phyloP scores from a whole-genome alignment of 2,888 invertebrate genomes.

The Sesia apiformis region DNA sequence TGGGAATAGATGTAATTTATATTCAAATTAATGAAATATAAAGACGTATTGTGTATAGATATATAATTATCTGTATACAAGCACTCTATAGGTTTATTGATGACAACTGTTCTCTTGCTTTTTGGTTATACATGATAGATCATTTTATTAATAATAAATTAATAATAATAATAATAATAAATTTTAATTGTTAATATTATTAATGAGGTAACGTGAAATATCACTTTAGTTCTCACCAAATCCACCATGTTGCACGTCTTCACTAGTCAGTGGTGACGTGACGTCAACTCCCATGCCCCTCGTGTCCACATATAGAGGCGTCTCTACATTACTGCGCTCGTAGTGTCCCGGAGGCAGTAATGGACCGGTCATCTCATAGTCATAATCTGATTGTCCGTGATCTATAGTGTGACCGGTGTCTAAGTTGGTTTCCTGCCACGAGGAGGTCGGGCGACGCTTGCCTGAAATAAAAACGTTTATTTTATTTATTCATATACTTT shows the following conservation, averaged over 20 bases:
- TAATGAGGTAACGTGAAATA: too few relatives aligned
- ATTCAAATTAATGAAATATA: too few relatives aligned
- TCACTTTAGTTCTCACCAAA: conserved; percentile 37
- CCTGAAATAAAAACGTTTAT: conserved; percentile 14
- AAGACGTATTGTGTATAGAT: too few relatives aligned
- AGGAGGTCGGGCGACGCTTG: conserved; percentile 75
- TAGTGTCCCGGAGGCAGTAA: conserved; percentile 46
- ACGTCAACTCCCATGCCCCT: conserved; percentile 44
- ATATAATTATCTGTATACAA: too few relatives aligned
- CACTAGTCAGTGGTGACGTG: conserved; percentile 54
- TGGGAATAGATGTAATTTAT: too few relatives aligned
- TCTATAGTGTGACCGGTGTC: conserved; percentile 87
- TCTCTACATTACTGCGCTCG: conserved; percentile 44
- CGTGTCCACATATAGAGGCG: conserved; percentile 83
- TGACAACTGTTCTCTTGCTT: too few relatives aligned
- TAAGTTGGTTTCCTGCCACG: conserved; percentile 93
- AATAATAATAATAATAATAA: not conserved
- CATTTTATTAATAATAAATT: too few relatives aligned
- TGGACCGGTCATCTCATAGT: conserved; percentile 32
- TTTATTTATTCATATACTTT: too few relatives aligned
- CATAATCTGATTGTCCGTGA: conserved; percentile 72
- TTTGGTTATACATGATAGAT: too few relatives aligned
- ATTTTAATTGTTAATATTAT: not conserved
- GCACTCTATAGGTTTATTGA: too few relatives aligned
- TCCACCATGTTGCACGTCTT: conserved; percentile 50